Evolutionary conservation across 2,113 vertebrate species (phyloP).

Genomic region (Alaudala cheleensis): DNA sequence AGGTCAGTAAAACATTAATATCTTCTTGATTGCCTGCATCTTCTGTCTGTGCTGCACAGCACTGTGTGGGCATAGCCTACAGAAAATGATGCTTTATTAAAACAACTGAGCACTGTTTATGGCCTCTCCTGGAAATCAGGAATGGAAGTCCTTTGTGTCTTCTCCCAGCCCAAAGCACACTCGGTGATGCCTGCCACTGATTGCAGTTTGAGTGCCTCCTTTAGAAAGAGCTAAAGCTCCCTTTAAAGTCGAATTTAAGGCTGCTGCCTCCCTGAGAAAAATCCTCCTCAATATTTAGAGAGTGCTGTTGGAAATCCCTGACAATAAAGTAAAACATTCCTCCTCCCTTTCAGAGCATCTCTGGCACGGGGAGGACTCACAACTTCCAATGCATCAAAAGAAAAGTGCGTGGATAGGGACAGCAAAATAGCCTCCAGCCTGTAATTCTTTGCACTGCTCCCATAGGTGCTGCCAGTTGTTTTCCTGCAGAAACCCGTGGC

Average conservation of each 20-base stretch:
- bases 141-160: background rate
- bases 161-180: background rate
- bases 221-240: background rate
- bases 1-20: background rate
- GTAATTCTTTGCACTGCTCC: background rate
- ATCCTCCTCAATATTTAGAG: background rate
- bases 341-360: background rate
- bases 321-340: background rate
- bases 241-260: background rate
- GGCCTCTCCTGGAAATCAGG: background rate
- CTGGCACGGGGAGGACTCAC: background rate
- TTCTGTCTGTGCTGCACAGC: background rate
- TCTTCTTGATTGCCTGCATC: background rate
- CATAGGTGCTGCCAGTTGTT: background rate
- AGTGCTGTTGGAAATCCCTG: background rate
- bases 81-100: background rate
- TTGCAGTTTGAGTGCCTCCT: background rate
- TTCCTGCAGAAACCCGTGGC: background rate
- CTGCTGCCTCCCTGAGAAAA: background rate
- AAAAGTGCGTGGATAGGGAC: background rate
- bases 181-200: background rate
- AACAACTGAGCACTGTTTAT: background rate
- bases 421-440: background rate
- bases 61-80: background rate
- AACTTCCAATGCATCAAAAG: background rate